phyloP scores from a whole-genome alignment of 2,113 vertebrate species.

The Rhea americana region DNA sequence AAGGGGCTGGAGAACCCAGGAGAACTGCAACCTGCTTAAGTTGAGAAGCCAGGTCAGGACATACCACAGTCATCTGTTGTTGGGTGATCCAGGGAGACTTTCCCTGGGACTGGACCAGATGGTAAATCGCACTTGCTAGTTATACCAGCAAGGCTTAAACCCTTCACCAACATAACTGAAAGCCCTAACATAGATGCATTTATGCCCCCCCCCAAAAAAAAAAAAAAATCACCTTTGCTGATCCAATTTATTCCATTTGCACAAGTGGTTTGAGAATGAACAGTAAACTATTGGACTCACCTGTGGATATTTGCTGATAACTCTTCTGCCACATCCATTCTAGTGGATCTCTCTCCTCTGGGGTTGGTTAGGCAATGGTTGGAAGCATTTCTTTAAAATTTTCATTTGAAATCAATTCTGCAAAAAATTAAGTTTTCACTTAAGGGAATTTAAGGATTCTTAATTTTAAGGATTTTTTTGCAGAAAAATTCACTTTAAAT shows the following conservation, averaged over 20 bases:
- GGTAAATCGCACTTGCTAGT: background rate
- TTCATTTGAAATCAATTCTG: background rate
- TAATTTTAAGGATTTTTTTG: background rate
- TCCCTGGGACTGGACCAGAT: background rate
- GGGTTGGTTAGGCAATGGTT: background rate
- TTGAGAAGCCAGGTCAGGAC: background rate
- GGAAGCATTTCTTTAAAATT: background rate
- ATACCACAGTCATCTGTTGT: background rate
- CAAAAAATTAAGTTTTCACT: background rate
- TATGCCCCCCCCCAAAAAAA: background rate
- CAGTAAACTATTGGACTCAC: background rate
- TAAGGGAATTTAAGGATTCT: background rate
- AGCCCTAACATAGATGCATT: background rate
- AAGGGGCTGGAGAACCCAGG: background rate
- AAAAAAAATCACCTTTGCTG: background rate
- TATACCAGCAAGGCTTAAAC: background rate
- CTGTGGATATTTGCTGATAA: background rate
- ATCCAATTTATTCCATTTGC: background rate
- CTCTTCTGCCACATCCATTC: background rate
- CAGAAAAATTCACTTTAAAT: background rate
- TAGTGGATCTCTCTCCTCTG: accelerated
- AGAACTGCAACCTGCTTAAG: background rate
- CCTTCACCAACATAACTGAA: background rate
- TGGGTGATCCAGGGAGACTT: background rate
- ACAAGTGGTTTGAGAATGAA: background rate